Evolutionary conservation across 2,113 vertebrate genomes (phyloP).

Genomic region (Ariopsis seemanni): DNA sequence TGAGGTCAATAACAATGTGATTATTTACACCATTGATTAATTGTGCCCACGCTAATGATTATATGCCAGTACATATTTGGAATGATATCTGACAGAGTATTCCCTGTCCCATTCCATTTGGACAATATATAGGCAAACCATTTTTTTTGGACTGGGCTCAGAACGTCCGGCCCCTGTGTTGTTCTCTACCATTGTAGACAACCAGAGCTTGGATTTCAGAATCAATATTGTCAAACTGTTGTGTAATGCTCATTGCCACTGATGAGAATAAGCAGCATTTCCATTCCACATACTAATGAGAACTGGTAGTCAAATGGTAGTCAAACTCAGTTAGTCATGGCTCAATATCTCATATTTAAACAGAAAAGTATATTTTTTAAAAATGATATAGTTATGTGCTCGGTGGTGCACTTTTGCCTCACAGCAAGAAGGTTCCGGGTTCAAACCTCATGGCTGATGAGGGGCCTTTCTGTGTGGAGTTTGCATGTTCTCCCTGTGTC

Average conservation of each 20-base stretch:
- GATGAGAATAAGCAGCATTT: conserved; percentile 54
- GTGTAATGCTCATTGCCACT: conserved; percentile 58
- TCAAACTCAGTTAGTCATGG: neutral
- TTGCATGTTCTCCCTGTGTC: no score
- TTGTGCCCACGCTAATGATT: conserved; percentile 71
- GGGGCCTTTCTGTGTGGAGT: no score
- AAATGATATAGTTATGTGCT: neutral
- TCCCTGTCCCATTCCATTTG: conserved; percentile 55
- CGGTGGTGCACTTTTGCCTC: no score
- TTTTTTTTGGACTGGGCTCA: conserved; percentile 52
- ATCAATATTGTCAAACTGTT: conserved; percentile 61
- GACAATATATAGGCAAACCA: conserved; percentile 45
- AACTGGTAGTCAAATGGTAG: neutral
- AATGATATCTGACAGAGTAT: conserved; percentile 68
- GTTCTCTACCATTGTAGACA: conserved; percentile 46
- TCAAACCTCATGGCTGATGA: no score
- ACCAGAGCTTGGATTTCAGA: conserved; percentile 53
- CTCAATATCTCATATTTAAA: neutral
- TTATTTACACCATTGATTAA: conserved; percentile 68
- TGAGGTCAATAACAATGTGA: conserved; percentile 68
- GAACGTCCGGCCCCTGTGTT: conserved; percentile 2
- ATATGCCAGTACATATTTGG: conserved; percentile 69
- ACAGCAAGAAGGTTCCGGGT: no score
- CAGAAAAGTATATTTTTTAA: neutral
- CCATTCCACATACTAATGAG: conserved; percentile 38